These are phyloP conservation scores for Cyphomyrus plagiostoma DNA, from an alignment of 2,113 vertebrate genomes.

Conservation along the genomic window DNA sequence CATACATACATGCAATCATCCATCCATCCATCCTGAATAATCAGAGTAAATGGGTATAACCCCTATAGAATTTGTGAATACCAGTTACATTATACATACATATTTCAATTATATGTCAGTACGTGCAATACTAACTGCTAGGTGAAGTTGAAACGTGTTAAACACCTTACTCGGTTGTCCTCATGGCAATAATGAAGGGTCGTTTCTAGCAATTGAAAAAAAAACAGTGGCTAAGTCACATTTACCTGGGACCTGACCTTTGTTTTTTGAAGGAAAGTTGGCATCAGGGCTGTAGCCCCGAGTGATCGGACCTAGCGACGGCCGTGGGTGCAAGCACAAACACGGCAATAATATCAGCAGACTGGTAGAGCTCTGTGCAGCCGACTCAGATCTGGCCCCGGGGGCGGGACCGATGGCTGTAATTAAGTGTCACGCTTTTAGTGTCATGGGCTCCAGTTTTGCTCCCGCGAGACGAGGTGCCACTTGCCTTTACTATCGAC, in stretches of 20 bases:
- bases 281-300: too few relatives aligned
- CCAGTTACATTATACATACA: not conserved
- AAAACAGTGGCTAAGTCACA: too few relatives aligned
- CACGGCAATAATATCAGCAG: not conserved
- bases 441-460: not conserved
- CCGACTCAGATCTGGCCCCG: not conserved
- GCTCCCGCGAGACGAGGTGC: not conserved
- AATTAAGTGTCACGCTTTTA: not conserved
- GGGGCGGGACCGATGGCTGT: not conserved
- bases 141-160: not conserved
- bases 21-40: too few relatives aligned
- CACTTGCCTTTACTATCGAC: constrained; percentile 27
- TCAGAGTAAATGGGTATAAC: not conserved
- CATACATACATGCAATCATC: too few relatives aligned
- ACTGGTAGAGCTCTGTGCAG: not conserved
- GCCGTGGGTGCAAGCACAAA: not conserved
- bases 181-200: not conserved
- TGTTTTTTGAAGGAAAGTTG: too few relatives aligned
- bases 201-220: too few relatives aligned
- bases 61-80: not conserved
- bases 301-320: too few relatives aligned
- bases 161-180: not conserved
- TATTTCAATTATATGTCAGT: not conserved
- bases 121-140: not conserved
- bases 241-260: too few relatives aligned